Evolutionary conservation across 2,113 vertebrate species (phyloP).

Genomic region (Aepyceros melampus): DNA sequence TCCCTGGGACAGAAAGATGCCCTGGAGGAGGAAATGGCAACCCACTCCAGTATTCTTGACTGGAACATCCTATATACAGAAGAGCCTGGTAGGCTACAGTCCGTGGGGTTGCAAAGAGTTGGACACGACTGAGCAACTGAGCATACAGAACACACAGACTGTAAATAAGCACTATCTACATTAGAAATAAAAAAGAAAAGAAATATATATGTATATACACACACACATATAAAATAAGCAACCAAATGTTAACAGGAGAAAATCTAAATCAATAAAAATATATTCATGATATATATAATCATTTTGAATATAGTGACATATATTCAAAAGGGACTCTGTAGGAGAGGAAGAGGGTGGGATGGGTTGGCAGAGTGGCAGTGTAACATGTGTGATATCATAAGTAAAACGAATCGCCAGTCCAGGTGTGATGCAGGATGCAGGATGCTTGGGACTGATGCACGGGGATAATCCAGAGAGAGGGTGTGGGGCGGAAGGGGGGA

Average conservation of each 20-base stretch:
- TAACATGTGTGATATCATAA: no score
- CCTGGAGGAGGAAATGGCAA: not conserved
- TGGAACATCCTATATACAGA: not conserved
- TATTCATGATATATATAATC: not conserved
- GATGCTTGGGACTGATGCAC: no score
- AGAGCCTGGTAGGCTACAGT: not conserved
- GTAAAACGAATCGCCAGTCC: no score
- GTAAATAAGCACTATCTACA: not conserved
- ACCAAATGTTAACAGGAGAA: not conserved
- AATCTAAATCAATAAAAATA: not conserved
- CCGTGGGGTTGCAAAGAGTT: not conserved
- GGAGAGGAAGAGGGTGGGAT: no score
- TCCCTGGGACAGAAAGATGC: not conserved
- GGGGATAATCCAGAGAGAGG: no score
- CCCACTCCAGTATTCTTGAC: not conserved
- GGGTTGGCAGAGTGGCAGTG: no score
- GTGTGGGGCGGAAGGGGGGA: no score
- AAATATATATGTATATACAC: not conserved
- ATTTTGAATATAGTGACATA: no score
- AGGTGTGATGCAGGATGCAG: no score
- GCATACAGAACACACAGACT: not conserved
- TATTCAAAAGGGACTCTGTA: no score
- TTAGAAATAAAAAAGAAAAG: not conserved
- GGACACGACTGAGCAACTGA: not conserved
- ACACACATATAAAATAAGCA: not conserved